Base-by-base conservation (phyloP, 2,888 invertebrate species). In the Athetis lepigone region DNA sequence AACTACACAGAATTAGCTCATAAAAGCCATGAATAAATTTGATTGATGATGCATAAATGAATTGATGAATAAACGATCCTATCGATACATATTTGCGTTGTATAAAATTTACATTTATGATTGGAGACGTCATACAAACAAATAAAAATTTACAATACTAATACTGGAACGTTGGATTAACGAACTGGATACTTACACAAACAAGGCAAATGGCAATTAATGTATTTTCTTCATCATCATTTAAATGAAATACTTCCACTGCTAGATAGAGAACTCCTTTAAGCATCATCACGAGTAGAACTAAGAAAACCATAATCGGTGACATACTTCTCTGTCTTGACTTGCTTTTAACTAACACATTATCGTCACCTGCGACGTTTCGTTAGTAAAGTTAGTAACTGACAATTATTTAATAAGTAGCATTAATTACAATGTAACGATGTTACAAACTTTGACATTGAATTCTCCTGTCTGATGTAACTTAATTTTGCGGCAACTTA, bases 41-140 rank as follows among this genome's bases (percentile, higher is more conserved):
- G 23, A 68, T 64, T 61, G 59, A 67, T 62, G 54, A 33, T 52
- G 54, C 64, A 72, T 61, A 72, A 66, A 77, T 71, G 58, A 66
- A 81, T 75, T 68, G 66, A 70, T 76, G 59, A 57, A 59, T 75
- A 61, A 64, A 73, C 74, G 49, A 66, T 59, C 42, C 54, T 21
- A 61, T 59, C 58, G 57, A 56, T 71, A 75, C 61, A 67, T 81
- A 72, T 77, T 79, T 70, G 70, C 52, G 43, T 60, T 69, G 61
- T 70, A 43, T 72, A 52, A 79, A 79, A 83, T 76, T 77, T 71
- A 66, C 83, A 83, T 83, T 76, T 68, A 61, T 76, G 83, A 80
- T 83, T 83, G 82, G 68, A 58, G 55, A 70, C 52, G 62, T 70
- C 77, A 71, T 49, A 67, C 50, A 54, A 57, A 46, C 37, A 47